Percentiles rank a stretch among this genome's conserved stretches.
phyloP scores from a whole-genome alignment of 2,888 invertebrate genomes.

The Athripsodes cinereus region DNA sequence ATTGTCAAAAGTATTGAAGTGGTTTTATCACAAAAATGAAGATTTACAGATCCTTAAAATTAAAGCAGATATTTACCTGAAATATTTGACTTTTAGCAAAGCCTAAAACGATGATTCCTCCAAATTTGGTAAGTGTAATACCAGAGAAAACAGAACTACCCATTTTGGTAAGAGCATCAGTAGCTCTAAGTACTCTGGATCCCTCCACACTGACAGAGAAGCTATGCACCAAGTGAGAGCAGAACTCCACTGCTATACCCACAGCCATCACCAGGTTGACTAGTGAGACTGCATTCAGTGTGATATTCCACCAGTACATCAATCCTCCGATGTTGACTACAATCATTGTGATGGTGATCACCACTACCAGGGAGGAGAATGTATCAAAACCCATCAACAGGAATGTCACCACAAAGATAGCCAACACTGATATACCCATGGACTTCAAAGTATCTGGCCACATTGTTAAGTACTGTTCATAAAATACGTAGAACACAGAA shows the following conservation, averaged over 20 bases:
- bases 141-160: slow-evolving; percentile 95
- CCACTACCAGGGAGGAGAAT: slow-evolving; percentile 81
- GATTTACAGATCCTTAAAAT: no score
- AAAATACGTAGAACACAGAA: slow-evolving; percentile 96
- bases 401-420: slow-evolving; percentile 94
- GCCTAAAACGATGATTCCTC: slow-evolving; percentile 92
- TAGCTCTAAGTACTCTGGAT: slow-evolving; percentile 68
- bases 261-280: slow-evolving; percentile 98
- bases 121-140: slow-evolving; percentile 96
- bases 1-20: no score
- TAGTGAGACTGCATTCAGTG: slow-evolving; percentile 92
- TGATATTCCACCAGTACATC: slow-evolving; percentile 97
- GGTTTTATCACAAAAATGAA: no score
- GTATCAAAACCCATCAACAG: slow-evolving; percentile 90
- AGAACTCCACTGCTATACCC: slow-evolving; percentile 97
- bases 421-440: slow-evolving; percentile 79
- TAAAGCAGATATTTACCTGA: no score
- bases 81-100: slow-evolving; percentile 98
- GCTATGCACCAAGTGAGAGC: slow-evolving; percentile 92
- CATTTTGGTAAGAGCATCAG: slow-evolving; percentile 82
- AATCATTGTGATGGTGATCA: slow-evolving; percentile 91
- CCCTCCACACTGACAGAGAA: slow-evolving; percentile 75
- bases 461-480: slow-evolving; percentile 97
- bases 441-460: slow-evolving; percentile 86
- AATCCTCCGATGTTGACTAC: slow-evolving; percentile 86